Base-by-base conservation (phyloP, 1,140 invertebrate species). In the Bombus confusus region DNA sequence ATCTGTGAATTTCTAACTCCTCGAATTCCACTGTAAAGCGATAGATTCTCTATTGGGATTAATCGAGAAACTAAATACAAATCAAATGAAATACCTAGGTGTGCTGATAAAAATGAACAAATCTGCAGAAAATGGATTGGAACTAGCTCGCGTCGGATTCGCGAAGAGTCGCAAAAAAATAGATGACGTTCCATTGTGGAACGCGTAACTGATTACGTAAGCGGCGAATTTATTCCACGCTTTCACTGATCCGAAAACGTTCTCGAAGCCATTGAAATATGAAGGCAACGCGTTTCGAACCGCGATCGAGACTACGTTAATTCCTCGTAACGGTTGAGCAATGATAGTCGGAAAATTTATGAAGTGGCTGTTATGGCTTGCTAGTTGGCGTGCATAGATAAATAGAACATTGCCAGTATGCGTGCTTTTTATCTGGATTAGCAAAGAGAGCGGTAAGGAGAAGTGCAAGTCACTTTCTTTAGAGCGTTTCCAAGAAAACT, bases 391-490 rank as follows among this genome's bases (percentile, higher is more conserved):
- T 22, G 12, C 15, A 28, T 47, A 37, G 43, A 80, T 47, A 66
- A 79, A n/a, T 13, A 43, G 8, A 69, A 31, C 4, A 28, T 64
- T 25, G 62, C 28, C 13, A 12, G n/a, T 4, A 25, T 10, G 28
- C 39, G 62, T 64, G 18, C 37, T 28, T 28, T 80, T 52, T 80
- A 52, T 52, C 78, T 52, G 34, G 78, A 25, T 47, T n/a, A 43
- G 78, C 41, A 80, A 80, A 80, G 28, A 80, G 13, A 31, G 41
- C n/a, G 41, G 9, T 28, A 28, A 10, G 31, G 39, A 69, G 22
- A 52, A 37, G 8, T 68, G 78, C 78, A 52, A 52, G 41, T 80
- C 78, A 39, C 37, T 39, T 52, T 69, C 39, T 8, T 13, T 22
- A 5, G 1, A 18, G 1, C n/a, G 25, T 18, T 80, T 69, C 64